These are phyloP conservation scores for Onchidella celtica DNA, from an alignment of 2,888 invertebrate genomes.

Conservation along the genomic window DNA sequence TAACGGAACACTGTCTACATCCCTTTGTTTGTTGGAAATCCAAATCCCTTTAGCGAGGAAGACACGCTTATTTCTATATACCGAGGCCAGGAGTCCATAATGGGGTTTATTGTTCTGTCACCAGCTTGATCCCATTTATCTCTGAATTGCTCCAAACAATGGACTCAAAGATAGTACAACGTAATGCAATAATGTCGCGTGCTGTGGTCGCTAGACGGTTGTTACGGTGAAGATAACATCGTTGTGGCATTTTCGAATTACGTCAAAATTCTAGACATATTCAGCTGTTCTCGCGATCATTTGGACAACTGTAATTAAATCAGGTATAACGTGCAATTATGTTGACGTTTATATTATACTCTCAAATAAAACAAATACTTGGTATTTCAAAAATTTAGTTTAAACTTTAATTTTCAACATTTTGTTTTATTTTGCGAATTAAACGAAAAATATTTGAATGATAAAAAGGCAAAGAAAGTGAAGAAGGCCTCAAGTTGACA, in stretches of 20 bases:
- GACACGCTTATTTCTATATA: not conserved
- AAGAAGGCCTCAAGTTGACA: not conserved
- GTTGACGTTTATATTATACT: no score
- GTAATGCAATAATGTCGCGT: not conserved
- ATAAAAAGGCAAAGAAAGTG: not conserved
- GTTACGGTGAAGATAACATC: not conserved
- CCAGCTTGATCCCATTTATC: not conserved
- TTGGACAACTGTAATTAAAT: not conserved
- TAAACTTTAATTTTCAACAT: no score
- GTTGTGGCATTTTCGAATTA: not conserved
- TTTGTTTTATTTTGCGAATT: no score
- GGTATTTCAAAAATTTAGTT: no score
- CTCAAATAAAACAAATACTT: no score
- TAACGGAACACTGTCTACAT: not conserved
- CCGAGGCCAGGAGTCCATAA: not conserved
- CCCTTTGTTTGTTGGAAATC: not conserved
- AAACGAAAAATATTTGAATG: not conserved
- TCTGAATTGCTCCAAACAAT: not conserved
- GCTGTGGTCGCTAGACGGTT: not conserved
- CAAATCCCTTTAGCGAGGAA: not conserved
- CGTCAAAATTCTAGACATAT: no score
- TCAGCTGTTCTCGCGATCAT: no score
- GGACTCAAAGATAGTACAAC: not conserved
- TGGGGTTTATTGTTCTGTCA: not conserved
- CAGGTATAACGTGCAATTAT: no score